Conservation (phyloP, 1,140 invertebrate species). For the Cheumatopsyche charites region DNA sequence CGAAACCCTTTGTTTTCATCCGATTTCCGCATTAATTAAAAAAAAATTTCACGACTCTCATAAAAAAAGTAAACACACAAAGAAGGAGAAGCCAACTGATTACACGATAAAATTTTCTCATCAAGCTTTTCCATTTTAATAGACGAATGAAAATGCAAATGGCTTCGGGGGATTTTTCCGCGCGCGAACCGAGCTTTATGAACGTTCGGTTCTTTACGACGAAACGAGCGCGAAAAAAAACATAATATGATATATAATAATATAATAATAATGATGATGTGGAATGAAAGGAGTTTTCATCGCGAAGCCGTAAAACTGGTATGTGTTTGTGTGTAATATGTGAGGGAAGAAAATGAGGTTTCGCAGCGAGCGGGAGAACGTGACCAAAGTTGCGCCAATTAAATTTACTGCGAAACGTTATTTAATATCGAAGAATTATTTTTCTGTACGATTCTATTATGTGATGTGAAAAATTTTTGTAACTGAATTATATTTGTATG, state of each 20-base stretch:
- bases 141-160: constrained; percentile 46
- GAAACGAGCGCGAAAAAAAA: constrained; percentile 13
- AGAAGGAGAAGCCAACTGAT: constrained; percentile 26
- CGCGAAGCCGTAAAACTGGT: background rate
- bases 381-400: constrained; percentile 4
- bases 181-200: constrained; percentile 6
- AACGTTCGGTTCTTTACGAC: constrained; percentile 2
- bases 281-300: constrained; percentile 1
- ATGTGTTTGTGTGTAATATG: background rate
- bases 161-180: constrained; percentile 16
- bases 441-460: too few species aligned
- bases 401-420: too few species aligned
- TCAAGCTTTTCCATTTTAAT: constrained; percentile 45
- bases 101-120: constrained; percentile 45
- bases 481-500: too few species aligned
- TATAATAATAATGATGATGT: background rate
- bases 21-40: constrained; percentile 7
- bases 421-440: too few species aligned
- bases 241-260: constrained; percentile 14
- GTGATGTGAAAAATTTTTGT: too few species aligned
- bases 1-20: background rate
- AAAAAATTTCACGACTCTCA: background rate
- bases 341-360: background rate
- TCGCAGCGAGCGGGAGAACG: constrained; percentile 9
- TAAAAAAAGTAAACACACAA: background rate